Evolutionary conservation across 2,888 invertebrate species (phyloP), one percentile per base, ranked within the genome.

Genomic region (Iphiclides podalirius): DNA sequence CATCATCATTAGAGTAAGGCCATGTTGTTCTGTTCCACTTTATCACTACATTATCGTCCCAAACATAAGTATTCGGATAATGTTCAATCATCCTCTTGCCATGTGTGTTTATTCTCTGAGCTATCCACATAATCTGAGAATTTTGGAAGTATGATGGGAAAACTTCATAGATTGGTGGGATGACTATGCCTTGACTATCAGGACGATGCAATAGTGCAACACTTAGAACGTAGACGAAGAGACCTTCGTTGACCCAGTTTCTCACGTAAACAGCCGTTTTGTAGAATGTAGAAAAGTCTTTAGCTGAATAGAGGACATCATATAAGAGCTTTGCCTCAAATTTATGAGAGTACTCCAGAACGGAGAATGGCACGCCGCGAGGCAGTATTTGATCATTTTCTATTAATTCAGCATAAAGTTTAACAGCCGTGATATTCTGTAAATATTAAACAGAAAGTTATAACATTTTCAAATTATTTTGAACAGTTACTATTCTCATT

Each of bases 111-210:
- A 92, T 89, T 68, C 90, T 90, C 64, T 93, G 90, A 3, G 92
- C 93, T 51, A 92, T 88, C 35, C 91, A 89, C 71, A 95, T 91
- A 52, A 93, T 89, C 66, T 93, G 91, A 47, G 90, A 85, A 66
- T 92, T 92, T 72, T 93, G 90, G 89, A 93, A 94, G 76, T 90
- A 90, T 58, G 93, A 91, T 0, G 95, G 95, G 72, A 92, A 90
- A 54, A 94, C 85, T 76, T 95, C 95, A 66, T 94, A 93, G 46
- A 92, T 85, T 40, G 94, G 91, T 11, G 95, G 94, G 6, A 94
- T 75, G 31, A 92, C 80, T 45, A 94, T 75, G 16, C 91, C 92
- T 62, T 91, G 89, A 47, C 91, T 91, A 55, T 94, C 93, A 4
- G 76, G 76, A 26, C 93, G 91, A 60, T 92, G 92, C 31, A 92